A percentile compares a stretch with the other conserved stretches of the same genome.
phyloP scores from a whole-genome alignment of 2,888 invertebrate species.

The Pristionchus maxplancki region DNA sequence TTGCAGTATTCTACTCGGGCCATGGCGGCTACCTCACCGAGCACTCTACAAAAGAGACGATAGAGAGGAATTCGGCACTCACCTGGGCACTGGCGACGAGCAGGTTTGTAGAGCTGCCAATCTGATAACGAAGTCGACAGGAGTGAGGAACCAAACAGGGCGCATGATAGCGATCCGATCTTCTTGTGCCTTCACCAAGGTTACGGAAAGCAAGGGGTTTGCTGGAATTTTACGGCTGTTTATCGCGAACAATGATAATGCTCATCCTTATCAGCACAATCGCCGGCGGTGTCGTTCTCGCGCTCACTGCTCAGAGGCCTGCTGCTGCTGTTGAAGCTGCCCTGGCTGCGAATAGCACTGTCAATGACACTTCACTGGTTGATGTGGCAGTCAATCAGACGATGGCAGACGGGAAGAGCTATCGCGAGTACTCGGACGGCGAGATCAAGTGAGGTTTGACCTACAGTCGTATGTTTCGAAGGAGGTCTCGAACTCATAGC shows the following conservation, averaged over 20 bases:
- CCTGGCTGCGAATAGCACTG: neutral
- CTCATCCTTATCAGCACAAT: neutral
- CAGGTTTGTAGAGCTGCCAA: conserved; percentile 50
- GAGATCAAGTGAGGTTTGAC: neutral
- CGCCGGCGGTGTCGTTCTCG: neutral
- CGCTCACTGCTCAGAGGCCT: neutral
- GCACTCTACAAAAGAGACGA: conserved; percentile 59
- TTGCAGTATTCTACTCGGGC: conserved; percentile 63
- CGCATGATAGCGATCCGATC: too few relatives aligned
- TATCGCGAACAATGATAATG: too few relatives aligned
- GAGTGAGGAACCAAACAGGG: too few relatives aligned
- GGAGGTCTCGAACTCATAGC: conserved; percentile 1
- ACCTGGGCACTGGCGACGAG: conserved; percentile 60
- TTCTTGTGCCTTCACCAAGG: too few relatives aligned
- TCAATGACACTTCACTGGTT: neutral
- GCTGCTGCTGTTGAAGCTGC: neutral
- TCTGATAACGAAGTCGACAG: too few relatives aligned
- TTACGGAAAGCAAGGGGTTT: too few relatives aligned
- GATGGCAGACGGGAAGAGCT: neutral
- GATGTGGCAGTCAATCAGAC: neutral
- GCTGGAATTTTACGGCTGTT: too few relatives aligned
- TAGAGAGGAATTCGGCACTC: conserved; percentile 59
- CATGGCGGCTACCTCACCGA: conserved; percentile 61
- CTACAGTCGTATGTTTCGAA: too few relatives aligned
- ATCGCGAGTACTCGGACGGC: neutral